Evolutionary conservation across 1,140 invertebrate genomes (phyloP), one percentile per base, ranked within the genome.

Genomic region (Achatina immaculata): DNA sequence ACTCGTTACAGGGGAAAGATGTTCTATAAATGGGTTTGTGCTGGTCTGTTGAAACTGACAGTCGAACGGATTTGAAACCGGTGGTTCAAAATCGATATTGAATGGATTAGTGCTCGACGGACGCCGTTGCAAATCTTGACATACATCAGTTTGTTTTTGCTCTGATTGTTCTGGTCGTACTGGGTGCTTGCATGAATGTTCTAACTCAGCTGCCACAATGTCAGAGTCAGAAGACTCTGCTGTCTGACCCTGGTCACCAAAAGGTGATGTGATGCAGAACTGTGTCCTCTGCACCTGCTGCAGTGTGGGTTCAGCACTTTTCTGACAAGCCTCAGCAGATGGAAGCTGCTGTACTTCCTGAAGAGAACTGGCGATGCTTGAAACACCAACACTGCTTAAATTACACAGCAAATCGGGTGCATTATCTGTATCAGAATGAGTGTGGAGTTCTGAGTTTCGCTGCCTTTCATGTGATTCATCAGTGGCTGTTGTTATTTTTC

Each of bases 51-150:
- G 34, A 19, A 31, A 31, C n/a, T 43, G 51, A 62, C 4, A 21
- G 34, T 76, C 43, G 42, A 65, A 65, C 28, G 72, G 43, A 21
- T 76, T 14, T 24, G 3, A 7, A 1, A 2, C 34, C 24, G 28
- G 55, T 21, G 48, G 38, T 40, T 62, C 16, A 40, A 38, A 65
- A 36, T 76, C 51, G 1, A 76, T 55, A 55, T 65, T 34, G 34
- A 65, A 58, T 6, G 74, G 74, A 62, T 76, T 76, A 1, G 74
- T 76, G n/a, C 48, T 62, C 38, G 74, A 55, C 0, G 51, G 55
- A 2, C 51, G 36, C 16, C 16, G 48, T 6, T 2, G 38, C 36
- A 28, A 28, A 42, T n/a, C 38, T n/a, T 6, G 68, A 4, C 6
- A 19, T 21, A 40, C 68, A 42, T 71, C 42, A 6, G 14, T 28